phyloP scores from a whole-genome alignment of 2,888 invertebrate species.

The Lasioglossum pauxillum region DNA sequence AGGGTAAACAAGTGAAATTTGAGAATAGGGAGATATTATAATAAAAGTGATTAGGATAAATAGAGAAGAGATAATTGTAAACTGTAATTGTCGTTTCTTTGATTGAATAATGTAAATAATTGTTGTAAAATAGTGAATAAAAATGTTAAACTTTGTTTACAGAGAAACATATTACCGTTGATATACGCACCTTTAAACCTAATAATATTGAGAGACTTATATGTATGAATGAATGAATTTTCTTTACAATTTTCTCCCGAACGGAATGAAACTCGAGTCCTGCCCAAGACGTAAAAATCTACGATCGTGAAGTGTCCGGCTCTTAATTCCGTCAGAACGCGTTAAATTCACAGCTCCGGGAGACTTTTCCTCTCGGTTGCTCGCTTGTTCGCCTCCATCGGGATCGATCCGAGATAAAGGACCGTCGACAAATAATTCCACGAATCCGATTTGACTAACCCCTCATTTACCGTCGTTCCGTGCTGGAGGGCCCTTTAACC shows the following conservation, averaged over 20 bases:
- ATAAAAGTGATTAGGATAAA: too few relatives aligned
- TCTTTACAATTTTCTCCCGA: not conserved
- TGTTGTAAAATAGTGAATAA: too few relatives aligned
- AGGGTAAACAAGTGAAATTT: too few relatives aligned
- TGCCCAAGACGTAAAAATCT: not conserved
- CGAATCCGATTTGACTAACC: slow-evolving; percentile 14
- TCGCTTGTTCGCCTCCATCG: not conserved
- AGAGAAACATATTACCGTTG: too few relatives aligned
- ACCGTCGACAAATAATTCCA: slow-evolving; percentile 7
- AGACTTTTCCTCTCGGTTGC: not conserved
- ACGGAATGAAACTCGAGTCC: not conserved
- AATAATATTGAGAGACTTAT: too few relatives aligned
- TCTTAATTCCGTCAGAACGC: not conserved
- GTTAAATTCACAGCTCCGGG: not conserved
- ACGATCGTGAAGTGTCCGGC: not conserved
- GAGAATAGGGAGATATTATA: too few relatives aligned
- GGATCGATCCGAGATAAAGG: slow-evolving; percentile 8
- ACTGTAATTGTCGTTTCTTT: too few relatives aligned
- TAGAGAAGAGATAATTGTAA: too few relatives aligned
- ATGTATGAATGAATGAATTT: too few relatives aligned
- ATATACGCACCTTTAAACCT: too few relatives aligned
- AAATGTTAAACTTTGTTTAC: too few relatives aligned
- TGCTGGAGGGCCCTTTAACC: not conserved
- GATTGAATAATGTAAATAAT: too few relatives aligned
- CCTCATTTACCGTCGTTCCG: not conserved